phyloP scores from a whole-genome alignment of 2,888 invertebrate genomes.

The Galeopsomyia nigrocyanea region DNA sequence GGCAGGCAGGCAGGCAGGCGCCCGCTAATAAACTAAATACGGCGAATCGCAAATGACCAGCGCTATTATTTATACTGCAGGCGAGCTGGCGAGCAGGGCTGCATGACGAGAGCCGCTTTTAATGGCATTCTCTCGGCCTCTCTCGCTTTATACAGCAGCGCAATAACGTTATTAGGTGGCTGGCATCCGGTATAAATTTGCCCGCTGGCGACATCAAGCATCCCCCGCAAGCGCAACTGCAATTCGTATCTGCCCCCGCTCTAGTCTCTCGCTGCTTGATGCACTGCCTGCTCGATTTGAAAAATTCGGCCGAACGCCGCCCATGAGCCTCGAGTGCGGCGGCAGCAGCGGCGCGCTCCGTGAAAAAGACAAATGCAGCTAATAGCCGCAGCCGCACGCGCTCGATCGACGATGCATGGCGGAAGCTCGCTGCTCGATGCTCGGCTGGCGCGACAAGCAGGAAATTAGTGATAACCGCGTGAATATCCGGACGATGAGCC shows the following conservation, averaged over 20 bases:
- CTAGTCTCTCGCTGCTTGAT: neutral
- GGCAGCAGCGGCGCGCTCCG: no score
- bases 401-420: no score
- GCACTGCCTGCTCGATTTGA: slow-evolving; percentile 11
- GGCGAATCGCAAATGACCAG: slow-evolving; percentile 64
- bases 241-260: slow-evolving; percentile 37
- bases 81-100: neutral
- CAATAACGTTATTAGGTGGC: slow-evolving; percentile 67
- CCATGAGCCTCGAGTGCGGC: no score
- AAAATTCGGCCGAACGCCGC: slow-evolving; percentile 25
- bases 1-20: no score
- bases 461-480: slow-evolving; percentile 67
- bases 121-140: slow-evolving; percentile 51
- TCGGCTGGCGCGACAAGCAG: slow-evolving; percentile 47
- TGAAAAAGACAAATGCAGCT: no score
- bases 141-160: slow-evolving; percentile 63
- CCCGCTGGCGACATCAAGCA: slow-evolving; percentile 50
- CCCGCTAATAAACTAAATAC: slow-evolving; percentile 66
- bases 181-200: slow-evolving; percentile 66
- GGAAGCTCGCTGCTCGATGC: slow-evolving; percentile 36
- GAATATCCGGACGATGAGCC: slow-evolving; percentile 61
- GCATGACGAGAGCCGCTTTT: slow-evolving; percentile 59
- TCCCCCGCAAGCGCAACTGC: slow-evolving; percentile 18
- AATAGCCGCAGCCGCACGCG: no score
- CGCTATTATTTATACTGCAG: slow-evolving; percentile 63